Evolutionary conservation across 2,888 invertebrate genomes (phyloP).

Genomic region (Cerastis leucographa): DNA sequence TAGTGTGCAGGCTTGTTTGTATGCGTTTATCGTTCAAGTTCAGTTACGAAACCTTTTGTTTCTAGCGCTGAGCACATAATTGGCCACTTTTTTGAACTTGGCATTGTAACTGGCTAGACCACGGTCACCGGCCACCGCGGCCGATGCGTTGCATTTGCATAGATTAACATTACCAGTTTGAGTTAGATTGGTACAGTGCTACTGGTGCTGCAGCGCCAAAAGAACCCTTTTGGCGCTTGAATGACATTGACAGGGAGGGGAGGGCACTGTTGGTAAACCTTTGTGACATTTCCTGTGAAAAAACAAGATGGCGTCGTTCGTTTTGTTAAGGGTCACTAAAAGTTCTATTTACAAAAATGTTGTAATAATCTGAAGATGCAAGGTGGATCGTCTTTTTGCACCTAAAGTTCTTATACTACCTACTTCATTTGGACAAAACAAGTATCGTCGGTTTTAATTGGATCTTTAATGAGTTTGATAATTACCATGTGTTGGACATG

Average conservation of each 20-base stretch:
- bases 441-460: not conserved
- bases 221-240: not conserved
- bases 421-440: not conserved
- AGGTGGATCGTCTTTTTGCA: not conserved
- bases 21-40: constrained; percentile 23
- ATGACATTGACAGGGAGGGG: not conserved
- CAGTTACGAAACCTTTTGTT: constrained; percentile 44
- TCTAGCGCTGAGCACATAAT: constrained; percentile 31
- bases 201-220: too few species aligned
- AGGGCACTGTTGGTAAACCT: not conserved
- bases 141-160: constrained; percentile 13
- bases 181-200: not conserved
- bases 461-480: not conserved
- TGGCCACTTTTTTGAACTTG: constrained; percentile 57
- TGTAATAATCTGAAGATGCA: not conserved
- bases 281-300: not conserved
- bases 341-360: not conserved
- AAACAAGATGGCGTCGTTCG: not conserved
- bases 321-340: not conserved
- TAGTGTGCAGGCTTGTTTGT: constrained; percentile 10
- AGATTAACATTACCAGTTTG: not conserved
- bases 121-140: constrained; percentile 28
- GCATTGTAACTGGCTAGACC: constrained; percentile 54
- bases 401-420: not conserved
- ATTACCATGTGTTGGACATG: not conserved